Conservation (phyloP, 2,797 vertebrate species). For the Columba guinea region DNA sequence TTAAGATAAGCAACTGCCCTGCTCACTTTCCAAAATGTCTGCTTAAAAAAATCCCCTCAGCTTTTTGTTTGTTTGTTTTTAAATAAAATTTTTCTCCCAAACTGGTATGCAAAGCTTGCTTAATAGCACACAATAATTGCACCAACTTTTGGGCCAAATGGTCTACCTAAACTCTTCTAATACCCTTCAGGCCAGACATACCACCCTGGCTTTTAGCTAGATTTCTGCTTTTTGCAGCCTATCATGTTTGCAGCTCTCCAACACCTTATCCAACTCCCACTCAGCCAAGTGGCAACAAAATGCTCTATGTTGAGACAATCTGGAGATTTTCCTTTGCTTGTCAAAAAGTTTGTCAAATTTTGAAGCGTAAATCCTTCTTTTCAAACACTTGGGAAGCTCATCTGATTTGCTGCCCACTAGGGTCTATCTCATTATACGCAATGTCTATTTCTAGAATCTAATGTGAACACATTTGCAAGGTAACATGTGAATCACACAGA, state of each 20-base stretch:
- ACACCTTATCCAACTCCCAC: conserved; percentile 29
- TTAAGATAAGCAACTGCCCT: not conserved
- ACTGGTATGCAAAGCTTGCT: rapidly evolving
- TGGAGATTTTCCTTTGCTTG: conserved; percentile 49
- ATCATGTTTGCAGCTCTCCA: not conserved
- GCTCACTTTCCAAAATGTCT: not conserved
- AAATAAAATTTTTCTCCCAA: not conserved
- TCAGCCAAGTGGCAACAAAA: conserved; percentile 48
- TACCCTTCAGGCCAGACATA: not conserved
- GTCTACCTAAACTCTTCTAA: not conserved
- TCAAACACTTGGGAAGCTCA: conserved; percentile 16
- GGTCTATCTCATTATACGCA: conserved; percentile 21
- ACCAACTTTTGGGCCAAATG: not conserved
- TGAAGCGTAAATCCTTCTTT: conserved; percentile 6
- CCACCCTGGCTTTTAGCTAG: not conserved
- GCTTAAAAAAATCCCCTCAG: not conserved
- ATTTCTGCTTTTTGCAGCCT: not conserved
- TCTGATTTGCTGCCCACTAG: conserved; percentile 5
- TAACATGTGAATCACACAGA: conserved; percentile 21
- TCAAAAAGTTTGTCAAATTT: conserved; percentile 43
- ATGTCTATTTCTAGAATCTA: conserved; percentile 30
- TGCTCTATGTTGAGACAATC: conserved; percentile 51
- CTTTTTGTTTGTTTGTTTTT: not conserved
- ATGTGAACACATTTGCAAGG: conserved; percentile 25
- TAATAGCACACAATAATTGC: not conserved